These are phyloP conservation scores for Ariopsis seemanni DNA, from an alignment of 2,113 vertebrate genomes.

Conservation along the genomic window DNA sequence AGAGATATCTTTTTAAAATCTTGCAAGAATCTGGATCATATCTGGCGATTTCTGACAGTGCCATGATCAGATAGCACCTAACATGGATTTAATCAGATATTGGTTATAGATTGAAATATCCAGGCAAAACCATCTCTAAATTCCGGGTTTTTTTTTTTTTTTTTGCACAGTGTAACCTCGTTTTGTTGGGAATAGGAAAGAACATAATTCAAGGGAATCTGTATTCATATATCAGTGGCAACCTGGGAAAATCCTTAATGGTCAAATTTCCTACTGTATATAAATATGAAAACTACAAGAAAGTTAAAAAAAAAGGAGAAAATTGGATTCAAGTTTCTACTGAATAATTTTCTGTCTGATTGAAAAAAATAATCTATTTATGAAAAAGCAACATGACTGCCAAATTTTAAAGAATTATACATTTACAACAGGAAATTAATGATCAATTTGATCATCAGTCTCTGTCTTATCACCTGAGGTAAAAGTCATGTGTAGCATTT, in stretches of 20 bases:
- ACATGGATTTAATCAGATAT: too few species aligned
- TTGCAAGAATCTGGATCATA: too few species aligned
- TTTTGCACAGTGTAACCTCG: not conserved
- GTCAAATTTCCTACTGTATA: not conserved
- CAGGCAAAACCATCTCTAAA: too few species aligned
- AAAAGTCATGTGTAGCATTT: not conserved
- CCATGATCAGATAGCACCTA: too few species aligned
- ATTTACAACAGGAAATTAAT: not conserved
- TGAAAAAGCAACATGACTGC: not conserved
- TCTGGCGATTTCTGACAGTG: too few species aligned
- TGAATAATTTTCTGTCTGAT: not conserved
- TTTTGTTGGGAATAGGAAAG: not conserved
- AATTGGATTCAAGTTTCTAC: not conserved
- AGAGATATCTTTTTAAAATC: too few species aligned
- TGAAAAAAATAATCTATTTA: not conserved
- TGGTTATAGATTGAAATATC: too few species aligned
- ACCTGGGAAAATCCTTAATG: not conserved
- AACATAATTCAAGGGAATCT: not conserved
- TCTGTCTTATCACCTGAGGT: not conserved
- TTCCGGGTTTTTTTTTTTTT: too few species aligned
- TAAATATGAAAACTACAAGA: not conserved
- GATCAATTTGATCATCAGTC: not conserved
- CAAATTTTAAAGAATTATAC: not conserved
- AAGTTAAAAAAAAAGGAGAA: not conserved
- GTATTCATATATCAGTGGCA: not conserved